Percentiles rank a stretch among this genome's conserved stretches.
These are phyloP conservation scores for Hypsibius dujardini DNA, from an alignment of 1,140 invertebrate genomes.

Conservation along the genomic window DNA sequence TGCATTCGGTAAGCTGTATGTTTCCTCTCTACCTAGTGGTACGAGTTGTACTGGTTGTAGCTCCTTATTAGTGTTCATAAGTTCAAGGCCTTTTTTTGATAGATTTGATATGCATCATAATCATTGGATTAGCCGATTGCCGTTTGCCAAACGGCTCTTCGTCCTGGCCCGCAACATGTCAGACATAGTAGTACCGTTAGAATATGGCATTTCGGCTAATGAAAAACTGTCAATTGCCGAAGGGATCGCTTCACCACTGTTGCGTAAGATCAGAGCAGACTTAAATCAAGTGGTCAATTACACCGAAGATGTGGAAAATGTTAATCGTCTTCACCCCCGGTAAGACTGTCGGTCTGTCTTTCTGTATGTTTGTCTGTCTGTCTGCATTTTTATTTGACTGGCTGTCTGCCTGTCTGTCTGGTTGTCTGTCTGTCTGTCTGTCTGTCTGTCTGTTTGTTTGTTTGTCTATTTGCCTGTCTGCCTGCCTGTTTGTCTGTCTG, in stretches of 20 bases:
- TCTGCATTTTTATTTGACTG: not conserved
- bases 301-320: slow-evolving; percentile 48
- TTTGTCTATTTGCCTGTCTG: too few relatives aligned
- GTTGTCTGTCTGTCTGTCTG: slow-evolving; percentile 7
- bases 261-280: slow-evolving; percentile 90
- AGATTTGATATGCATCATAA: slow-evolving; percentile 78
- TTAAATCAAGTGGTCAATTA: slow-evolving; percentile 70
- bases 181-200: slow-evolving; percentile 33
- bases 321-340: slow-evolving; percentile 86
- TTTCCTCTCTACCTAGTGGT: too few relatives aligned
- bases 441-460: too few relatives aligned
- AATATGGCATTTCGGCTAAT: slow-evolving; percentile 85
- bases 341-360: slow-evolving; percentile 27
- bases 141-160: not conserved
- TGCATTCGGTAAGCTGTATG: slow-evolving; percentile 46
- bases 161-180: not conserved
- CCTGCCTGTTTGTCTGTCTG: too few relatives aligned
- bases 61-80: too few relatives aligned
- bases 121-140: slow-evolving; percentile 24
- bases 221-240: slow-evolving; percentile 87
- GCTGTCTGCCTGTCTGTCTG: not conserved
- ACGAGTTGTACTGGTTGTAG: too few relatives aligned
- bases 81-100: too few relatives aligned
- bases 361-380: too few relatives aligned
- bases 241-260: slow-evolving; percentile 77